Evolutionary conservation across 2,888 invertebrate genomes (phyloP).

Genomic region (Ennomos erosarius): DNA sequence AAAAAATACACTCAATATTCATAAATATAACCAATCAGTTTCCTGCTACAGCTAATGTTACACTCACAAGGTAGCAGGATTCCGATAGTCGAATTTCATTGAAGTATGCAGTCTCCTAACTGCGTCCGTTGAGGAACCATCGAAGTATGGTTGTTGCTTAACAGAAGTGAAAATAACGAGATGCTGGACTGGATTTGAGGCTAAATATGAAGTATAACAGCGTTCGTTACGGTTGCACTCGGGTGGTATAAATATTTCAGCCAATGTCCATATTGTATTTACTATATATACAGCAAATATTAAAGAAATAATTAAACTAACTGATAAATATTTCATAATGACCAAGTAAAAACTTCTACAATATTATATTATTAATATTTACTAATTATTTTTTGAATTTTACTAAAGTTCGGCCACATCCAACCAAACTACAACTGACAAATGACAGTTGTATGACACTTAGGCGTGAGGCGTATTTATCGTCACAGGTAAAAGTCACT

Average conservation of each 20-base stretch:
- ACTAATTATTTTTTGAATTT: constrained; percentile 9
- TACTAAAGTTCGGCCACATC: constrained; percentile 20
- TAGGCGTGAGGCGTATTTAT: too few relatives aligned
- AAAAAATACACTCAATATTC: too few relatives aligned
- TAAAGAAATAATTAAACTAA: constrained; percentile 86
- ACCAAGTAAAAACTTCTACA: constrained; percentile 1
- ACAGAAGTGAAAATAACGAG: constrained; percentile 89
- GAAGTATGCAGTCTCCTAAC: constrained; percentile 86
- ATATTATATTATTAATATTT: background rate
- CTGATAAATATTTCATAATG: constrained; percentile 82
- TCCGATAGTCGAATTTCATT: constrained; percentile 88
- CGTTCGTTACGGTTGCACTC: constrained; percentile 86
- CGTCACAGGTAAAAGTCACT: too few relatives aligned
- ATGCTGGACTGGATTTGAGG: constrained; percentile 88
- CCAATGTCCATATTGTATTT: constrained; percentile 91
- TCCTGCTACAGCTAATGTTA: too few relatives aligned
- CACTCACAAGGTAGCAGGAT: constrained; percentile 71
- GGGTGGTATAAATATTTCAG: constrained; percentile 89
- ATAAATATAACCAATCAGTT: too few relatives aligned
- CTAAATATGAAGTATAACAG: constrained; percentile 90
- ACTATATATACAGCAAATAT: constrained; percentile 89
- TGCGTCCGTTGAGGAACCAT: constrained; percentile 68
- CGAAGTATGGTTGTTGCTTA: constrained; percentile 82
- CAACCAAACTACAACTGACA: background rate
- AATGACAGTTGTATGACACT: too few relatives aligned